A percentile compares a stretch with the other conserved stretches of the same genome.
Conservation (phyloP, 2,888 invertebrate genomes). For the Nemotelus nigrinus region DNA sequence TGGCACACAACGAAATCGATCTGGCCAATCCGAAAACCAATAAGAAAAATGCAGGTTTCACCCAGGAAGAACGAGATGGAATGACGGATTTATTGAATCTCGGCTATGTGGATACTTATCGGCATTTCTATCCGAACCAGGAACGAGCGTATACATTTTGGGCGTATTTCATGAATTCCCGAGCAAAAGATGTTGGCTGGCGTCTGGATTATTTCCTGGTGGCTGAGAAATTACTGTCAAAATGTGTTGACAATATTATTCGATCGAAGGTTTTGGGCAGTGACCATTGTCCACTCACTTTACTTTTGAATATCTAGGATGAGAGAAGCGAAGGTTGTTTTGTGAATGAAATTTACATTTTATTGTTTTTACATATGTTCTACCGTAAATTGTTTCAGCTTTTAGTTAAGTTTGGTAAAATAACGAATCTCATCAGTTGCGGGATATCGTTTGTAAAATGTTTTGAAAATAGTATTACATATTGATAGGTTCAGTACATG, state of each 20-base stretch:
- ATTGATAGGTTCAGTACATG: too few relatives aligned
- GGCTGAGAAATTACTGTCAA: slow-evolving; percentile 79
- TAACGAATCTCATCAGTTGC: too few relatives aligned
- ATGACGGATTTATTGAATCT: slow-evolving; percentile 84
- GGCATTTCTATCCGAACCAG: slow-evolving; percentile 85
- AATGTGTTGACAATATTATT: slow-evolving; percentile 87
- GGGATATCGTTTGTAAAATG: too few relatives aligned
- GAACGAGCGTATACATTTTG: slow-evolving; percentile 91
- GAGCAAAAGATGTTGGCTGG: slow-evolving; percentile 95
- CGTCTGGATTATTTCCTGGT: slow-evolving; percentile 95
- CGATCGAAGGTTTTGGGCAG: slow-evolving; percentile 86
- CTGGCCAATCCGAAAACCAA: slow-evolving; percentile 94
- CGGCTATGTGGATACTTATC: slow-evolving; percentile 89
- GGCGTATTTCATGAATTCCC: slow-evolving; percentile 90
- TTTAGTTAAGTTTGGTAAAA: too few relatives aligned
- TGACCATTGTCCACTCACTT: slow-evolving; percentile 94
- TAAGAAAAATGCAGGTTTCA: slow-evolving; percentile 93
- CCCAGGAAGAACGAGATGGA: slow-evolving; percentile 90
- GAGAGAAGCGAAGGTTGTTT: not conserved
- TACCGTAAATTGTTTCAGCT: too few relatives aligned
- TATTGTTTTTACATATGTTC: too few relatives aligned
- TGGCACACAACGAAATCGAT: slow-evolving; percentile 95
- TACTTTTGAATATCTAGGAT: slow-evolving; percentile 71
- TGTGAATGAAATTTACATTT: not conserved
- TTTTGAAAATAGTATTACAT: too few relatives aligned